Conservation (phyloP, 1,140 invertebrate genomes). For the Pseudomyrmex flavicornis region DNA sequence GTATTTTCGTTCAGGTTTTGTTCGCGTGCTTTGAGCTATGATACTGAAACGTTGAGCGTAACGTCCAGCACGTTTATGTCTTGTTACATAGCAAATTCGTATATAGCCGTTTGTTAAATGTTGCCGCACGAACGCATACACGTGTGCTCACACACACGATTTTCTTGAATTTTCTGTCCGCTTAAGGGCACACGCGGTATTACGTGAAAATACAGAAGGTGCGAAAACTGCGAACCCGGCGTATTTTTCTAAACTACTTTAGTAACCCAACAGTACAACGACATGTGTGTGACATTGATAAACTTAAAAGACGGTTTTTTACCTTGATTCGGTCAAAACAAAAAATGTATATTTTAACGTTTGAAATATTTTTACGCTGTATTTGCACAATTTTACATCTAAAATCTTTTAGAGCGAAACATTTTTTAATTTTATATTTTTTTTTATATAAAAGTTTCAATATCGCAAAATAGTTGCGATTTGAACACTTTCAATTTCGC, state of each 20-base stretch:
- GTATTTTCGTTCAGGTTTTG: not conserved
- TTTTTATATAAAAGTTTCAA: no score
- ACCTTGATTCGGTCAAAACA: no score
- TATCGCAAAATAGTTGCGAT: no score
- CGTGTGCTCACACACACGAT: not conserved
- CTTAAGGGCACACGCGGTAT: not conserved
- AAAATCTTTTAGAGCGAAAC: no score
- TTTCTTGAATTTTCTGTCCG: conserved; percentile 18
- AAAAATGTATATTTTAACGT: no score
- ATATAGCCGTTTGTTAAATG: conserved; percentile 25
- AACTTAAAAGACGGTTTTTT: not conserved
- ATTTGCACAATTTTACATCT: no score
- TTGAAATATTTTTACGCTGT: no score
- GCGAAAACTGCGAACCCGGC: not conserved
- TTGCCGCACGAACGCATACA: not conserved
- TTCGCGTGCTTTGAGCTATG: not conserved
- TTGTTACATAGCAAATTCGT: conserved; percentile 24
- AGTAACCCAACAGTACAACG: no score
- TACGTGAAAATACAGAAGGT: not conserved
- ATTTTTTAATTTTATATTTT: no score
- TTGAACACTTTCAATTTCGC: no score
- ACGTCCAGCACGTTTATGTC: not conserved
- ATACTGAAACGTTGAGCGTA: conserved; percentile 7
- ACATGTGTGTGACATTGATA: not conserved
- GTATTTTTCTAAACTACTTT: conserved; percentile 9